Base-by-base conservation (phyloP, 2,113 vertebrate species). In the Girardinichthys multiradiatus region DNA sequence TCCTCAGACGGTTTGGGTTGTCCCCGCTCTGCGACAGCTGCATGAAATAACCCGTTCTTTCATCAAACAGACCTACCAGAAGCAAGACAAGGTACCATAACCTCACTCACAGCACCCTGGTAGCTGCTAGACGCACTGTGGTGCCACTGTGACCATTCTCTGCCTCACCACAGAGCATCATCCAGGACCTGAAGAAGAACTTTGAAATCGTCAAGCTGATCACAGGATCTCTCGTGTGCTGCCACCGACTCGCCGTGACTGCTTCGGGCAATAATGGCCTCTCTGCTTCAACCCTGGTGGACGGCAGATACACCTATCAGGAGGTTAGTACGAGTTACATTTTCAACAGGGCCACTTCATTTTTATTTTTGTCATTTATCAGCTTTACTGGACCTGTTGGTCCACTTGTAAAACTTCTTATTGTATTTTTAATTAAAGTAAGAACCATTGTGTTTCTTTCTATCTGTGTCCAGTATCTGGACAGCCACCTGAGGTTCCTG, bases 51-150 rank as follows among this genome's bases (percentile, higher is more conserved):
- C 98, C 0, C 96, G 98, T 0, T 99, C 98, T 0, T 98, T 99
- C 89, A 98, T 98, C 92, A 99, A 99, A 84, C 97, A 99, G 89
- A 99, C 97, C 37, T 99, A 99, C 88, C 98, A 99, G 92, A 99
- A 99, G 68, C 98, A 99, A 91, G 98, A 99, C 92, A 99, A 99
- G 97, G 98, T 99, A 91, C 92, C 86, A 3, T 51, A 45, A 6
- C 21, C 42, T 17, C 30, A 11, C 24, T 13, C 10, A n/a, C 30
- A 15, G 26, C 9, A 30, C 54, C 4, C 30, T 2, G 48, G 39
- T n/a, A 37, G 21, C 37, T 54, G 4, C 28, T 14, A 4, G 6
- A 21, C 6, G 1, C 24, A 42, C 17, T 0, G 24, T 24, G 27
- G 28, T 35, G 4, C 59, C 10, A 45, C 26, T 57, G 5, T 74